These are phyloP conservation scores for Tachina lurida DNA, from an alignment of 2,888 invertebrate species.

Conservation along the genomic window DNA sequence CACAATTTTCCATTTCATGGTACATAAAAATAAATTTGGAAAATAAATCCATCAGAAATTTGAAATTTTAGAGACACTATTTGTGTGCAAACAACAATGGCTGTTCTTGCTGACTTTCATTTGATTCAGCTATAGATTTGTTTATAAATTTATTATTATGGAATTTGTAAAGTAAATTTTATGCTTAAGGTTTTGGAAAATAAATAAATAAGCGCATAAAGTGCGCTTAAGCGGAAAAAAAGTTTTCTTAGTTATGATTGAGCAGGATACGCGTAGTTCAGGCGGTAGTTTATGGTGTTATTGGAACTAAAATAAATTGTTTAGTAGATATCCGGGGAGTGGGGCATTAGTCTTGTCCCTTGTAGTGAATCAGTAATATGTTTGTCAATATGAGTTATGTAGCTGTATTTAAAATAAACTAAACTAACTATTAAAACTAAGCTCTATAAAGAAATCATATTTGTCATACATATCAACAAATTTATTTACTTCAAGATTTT, in stretches of 20 bases:
- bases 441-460: too few relatives aligned
- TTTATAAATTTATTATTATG: slow-evolving; percentile 14
- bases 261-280: not conserved
- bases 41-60: not conserved
- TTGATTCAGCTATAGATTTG: not conserved
- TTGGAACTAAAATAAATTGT: not conserved
- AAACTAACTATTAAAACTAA: too few relatives aligned
- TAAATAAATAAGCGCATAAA: not conserved
- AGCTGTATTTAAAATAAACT: too few relatives aligned
- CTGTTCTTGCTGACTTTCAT: not conserved
- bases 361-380: too few relatives aligned
- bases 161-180: not conserved
- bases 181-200: not conserved
- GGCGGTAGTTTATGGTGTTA: not conserved
- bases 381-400: too few relatives aligned
- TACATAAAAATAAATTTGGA: not conserved
- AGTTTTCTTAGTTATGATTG: not conserved
- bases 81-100: slow-evolving; percentile 29
- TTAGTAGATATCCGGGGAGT: too few relatives aligned
- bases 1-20: not conserved
- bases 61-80: not conserved
- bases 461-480: too few relatives aligned
- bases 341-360: too few relatives aligned
- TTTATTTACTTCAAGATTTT: too few relatives aligned
- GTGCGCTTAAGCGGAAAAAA: not conserved